phyloP scores from a whole-genome alignment of 2,888 invertebrate genomes.

The Lymantria monacha region DNA sequence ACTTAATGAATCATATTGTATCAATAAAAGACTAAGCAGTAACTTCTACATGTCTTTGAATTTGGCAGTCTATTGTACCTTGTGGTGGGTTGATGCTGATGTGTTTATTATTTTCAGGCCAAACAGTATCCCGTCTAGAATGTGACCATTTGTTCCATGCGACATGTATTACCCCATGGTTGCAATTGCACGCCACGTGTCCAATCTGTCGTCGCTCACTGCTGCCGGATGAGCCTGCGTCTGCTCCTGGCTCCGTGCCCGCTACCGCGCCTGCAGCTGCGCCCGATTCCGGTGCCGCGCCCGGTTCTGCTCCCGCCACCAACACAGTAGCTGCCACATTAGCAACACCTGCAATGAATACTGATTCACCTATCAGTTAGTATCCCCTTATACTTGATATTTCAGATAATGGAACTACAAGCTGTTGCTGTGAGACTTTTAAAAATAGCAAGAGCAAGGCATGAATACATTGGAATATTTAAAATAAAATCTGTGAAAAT shows the following conservation, averaged over 20 bases:
- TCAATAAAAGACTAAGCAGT: too few species aligned
- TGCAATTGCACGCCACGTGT: constrained; percentile 97
- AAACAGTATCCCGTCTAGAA: constrained; percentile 89
- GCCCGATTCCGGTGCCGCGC: constrained; percentile 13
- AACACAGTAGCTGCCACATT: constrained; percentile 5
- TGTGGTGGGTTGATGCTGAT: too few species aligned
- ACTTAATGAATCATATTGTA: too few species aligned
- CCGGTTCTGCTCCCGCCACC: constrained; percentile 11
- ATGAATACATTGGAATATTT: too few species aligned
- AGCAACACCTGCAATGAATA: constrained; percentile 6
- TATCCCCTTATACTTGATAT: not conserved
- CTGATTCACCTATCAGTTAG: constrained; percentile 4
- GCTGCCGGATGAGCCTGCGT: constrained; percentile 40
- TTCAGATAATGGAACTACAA: too few species aligned
- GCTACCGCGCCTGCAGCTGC: constrained; percentile 11
- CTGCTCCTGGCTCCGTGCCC: constrained; percentile 16
- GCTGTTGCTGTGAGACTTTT: too few species aligned
- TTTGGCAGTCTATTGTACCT: too few species aligned
- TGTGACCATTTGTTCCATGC: constrained; percentile 96
- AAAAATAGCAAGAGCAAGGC: too few species aligned
- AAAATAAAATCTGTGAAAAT: too few species aligned
- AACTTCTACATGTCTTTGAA: too few species aligned
- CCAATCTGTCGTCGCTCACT: constrained; percentile 92
- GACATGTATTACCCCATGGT: constrained; percentile 96
- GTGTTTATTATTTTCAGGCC: constrained; percentile 62